Evolutionary conservation across 2,113 vertebrate species (phyloP).

Genomic region (Rhadina sibilatrix): DNA sequence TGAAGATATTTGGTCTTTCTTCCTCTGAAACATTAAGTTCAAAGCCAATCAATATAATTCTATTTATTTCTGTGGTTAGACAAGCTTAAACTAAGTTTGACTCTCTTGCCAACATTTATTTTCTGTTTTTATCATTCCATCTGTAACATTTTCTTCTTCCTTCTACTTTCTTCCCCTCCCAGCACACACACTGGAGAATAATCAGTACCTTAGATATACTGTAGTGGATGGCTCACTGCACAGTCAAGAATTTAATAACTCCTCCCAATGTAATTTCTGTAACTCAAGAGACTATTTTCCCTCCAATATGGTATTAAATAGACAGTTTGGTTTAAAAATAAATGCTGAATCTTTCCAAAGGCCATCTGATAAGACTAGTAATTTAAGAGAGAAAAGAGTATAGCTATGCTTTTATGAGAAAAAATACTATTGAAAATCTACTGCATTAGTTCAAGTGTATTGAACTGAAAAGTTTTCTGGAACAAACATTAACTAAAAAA

Average conservation of each 20-base stretch:
- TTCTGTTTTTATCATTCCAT: not conserved
- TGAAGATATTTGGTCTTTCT: not conserved
- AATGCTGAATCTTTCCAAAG: conserved; percentile 36
- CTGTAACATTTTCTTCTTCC: not conserved
- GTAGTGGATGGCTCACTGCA: not conserved
- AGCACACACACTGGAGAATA: not conserved
- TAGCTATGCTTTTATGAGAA: not conserved
- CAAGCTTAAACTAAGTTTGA: not conserved
- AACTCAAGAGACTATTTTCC: not conserved
- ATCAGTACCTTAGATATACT: not conserved
- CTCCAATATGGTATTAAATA: not conserved
- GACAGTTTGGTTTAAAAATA: conserved; percentile 27
- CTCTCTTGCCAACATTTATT: not conserved
- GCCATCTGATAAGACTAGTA: not conserved
- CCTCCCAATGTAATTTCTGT: conserved; percentile 13
- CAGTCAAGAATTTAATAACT: not conserved
- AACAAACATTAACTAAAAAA: not conserved
- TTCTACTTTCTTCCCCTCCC: not conserved
- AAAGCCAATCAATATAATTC: not conserved
- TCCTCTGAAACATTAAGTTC: not conserved
- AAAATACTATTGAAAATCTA: not conserved
- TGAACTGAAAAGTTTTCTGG: not conserved
- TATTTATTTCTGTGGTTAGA: not conserved
- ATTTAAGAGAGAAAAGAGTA: not conserved
- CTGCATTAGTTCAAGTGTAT: not conserved